Evolutionary conservation across 2,113 vertebrate species (phyloP).

Genomic region (Calidris pygmaea): DNA sequence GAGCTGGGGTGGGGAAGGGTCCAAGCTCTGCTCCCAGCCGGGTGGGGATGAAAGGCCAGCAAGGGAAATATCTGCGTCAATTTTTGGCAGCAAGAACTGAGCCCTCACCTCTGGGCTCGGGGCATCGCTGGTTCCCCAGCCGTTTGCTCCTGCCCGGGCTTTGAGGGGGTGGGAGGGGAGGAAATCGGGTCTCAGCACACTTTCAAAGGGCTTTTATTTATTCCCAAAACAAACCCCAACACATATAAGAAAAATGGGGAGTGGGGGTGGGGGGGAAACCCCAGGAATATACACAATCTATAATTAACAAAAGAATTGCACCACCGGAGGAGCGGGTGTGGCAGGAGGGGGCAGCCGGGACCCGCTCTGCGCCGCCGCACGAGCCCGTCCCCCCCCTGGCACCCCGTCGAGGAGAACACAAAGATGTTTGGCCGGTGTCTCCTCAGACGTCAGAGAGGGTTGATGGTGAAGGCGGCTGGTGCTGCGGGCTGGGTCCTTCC

Average conservation of each 20-base stretch:
- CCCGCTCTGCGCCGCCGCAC: not conserved
- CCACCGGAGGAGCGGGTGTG: accelerated
- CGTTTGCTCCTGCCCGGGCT: accelerated
- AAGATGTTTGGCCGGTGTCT: not conserved
- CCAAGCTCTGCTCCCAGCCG: not conserved
- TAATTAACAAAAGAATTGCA: not conserved
- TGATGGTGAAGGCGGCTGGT: not conserved
- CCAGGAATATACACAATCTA: not conserved
- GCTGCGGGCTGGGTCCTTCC: not conserved
- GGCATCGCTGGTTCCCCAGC: not conserved
- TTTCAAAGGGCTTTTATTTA: slow-evolving; percentile 44
- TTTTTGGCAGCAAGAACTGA: not conserved
- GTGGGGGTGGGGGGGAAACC: too few relatives aligned
- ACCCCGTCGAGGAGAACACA: not conserved
- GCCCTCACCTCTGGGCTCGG: not conserved
- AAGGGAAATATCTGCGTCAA: not conserved
- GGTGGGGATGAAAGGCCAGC: not conserved
- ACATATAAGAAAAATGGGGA: not conserved
- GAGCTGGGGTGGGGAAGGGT: not conserved
- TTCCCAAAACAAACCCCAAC: slow-evolving; percentile 39
- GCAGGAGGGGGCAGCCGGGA: not conserved
- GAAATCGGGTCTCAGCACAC: not conserved
- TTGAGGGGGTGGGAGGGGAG: not conserved
- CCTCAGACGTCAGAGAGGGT: not conserved
- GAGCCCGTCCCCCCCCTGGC: not conserved